Evolutionary conservation across 2,113 vertebrate genomes (phyloP).

Genomic region (Seriola dumerili): DNA sequence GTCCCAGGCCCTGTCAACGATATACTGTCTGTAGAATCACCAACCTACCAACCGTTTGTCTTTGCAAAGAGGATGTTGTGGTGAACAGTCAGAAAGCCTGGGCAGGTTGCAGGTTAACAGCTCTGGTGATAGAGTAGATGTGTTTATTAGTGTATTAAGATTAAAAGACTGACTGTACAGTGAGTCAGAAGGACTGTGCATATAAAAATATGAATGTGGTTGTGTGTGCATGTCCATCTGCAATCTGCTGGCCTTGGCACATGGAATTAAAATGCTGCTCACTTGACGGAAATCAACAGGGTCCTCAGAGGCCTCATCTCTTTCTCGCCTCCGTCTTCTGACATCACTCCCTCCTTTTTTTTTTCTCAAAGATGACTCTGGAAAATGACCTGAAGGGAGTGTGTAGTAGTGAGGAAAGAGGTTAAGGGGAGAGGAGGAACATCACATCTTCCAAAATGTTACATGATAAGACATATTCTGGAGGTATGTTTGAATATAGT

Average conservation of each 20-base stretch:
- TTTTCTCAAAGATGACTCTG: conserved; percentile 28
- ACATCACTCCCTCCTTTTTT: conserved; percentile 17
- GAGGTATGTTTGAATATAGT: background rate
- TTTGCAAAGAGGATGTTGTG: conserved; percentile 53
- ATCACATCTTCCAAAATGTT: background rate
- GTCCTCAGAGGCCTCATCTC: conserved; percentile 48
- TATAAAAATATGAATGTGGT: background rate
- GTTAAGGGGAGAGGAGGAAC: background rate
- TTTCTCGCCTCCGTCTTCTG: background rate
- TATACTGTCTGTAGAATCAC: conserved; percentile 50
- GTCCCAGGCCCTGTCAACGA: conserved; percentile 68
- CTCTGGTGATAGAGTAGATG: conserved; percentile 20
- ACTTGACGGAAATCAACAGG: conserved; percentile 54
- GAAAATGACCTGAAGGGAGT: conserved; percentile 29
- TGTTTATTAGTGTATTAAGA: conserved; percentile 13
- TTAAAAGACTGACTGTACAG: background rate
- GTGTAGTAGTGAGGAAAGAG: background rate
- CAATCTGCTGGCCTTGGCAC: conserved; percentile 33
- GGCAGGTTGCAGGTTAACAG: conserved; percentile 43
- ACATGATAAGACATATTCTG: background rate
- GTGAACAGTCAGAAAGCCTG: conserved; percentile 35
- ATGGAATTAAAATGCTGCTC: conserved; percentile 64
- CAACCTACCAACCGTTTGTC: conserved; percentile 15
- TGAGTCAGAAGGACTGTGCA: background rate
- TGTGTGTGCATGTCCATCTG: conserved; percentile 34